Conservation (phyloP, 2,888 invertebrate species). For the Cephonodes hylas region DNA sequence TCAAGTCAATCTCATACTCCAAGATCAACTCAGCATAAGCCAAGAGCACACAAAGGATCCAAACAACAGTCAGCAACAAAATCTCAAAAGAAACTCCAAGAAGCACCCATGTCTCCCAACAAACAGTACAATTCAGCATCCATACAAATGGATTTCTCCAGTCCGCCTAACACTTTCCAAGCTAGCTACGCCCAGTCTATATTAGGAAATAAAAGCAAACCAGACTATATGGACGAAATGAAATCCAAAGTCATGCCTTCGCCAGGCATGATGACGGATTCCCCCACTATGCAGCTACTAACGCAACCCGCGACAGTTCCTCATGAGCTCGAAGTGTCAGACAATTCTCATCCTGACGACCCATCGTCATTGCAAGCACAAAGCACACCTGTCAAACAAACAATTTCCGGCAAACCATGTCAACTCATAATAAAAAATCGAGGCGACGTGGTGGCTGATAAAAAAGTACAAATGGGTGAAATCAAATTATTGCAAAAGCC, state of each 20-base stretch:
- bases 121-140: constrained; percentile 55
- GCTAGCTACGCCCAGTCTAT: constrained; percentile 73
- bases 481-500: constrained; percentile 71
- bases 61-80: constrained; percentile 40
- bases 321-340: constrained; percentile 57
- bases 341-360: constrained; percentile 57
- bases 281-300: constrained; percentile 66
- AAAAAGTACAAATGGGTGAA: constrained; percentile 66
- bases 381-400: constrained; percentile 51
- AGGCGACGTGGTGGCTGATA: constrained; percentile 50
- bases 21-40: constrained; percentile 52
- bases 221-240: constrained; percentile 60
- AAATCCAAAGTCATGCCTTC: constrained; percentile 59
- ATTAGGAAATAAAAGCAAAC: constrained; percentile 58
- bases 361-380: constrained; percentile 54
- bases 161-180: constrained; percentile 70
- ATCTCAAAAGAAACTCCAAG: constrained; percentile 59
- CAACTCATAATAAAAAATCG: constrained; percentile 71
- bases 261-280: constrained; percentile 59
- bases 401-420: constrained; percentile 56
- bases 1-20: constrained; percentile 59
- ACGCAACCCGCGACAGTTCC: constrained; percentile 64
- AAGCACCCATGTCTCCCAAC: constrained; percentile 50
- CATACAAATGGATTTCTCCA: constrained; percentile 59
- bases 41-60: constrained; percentile 50